Percentiles rank a stretch among this genome's conserved stretches.
Evolutionary conservation across 1,140 invertebrate species (phyloP).

Genomic region (Heliconius hermathena): DNA sequence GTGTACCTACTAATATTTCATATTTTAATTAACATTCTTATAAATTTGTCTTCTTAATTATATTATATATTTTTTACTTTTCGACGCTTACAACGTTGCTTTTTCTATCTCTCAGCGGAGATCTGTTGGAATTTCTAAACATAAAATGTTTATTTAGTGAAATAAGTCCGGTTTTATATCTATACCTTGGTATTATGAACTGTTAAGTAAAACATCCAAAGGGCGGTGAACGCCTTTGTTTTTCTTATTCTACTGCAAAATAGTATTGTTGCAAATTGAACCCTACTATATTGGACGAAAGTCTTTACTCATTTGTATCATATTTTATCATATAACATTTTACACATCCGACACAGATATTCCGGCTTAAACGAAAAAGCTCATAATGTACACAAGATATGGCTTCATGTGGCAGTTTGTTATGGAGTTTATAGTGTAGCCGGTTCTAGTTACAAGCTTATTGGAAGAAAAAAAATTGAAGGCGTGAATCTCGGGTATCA

Average conservation of each 20-base stretch:
- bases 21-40: not conserved
- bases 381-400: constrained; percentile 82
- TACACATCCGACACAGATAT: constrained; percentile 37
- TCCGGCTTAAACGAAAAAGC: constrained; percentile 75
- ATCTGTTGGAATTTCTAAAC: constrained; percentile 44
- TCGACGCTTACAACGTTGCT: not conserved
- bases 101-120: constrained; percentile 23
- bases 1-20: not conserved
- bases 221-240: constrained; percentile 55
- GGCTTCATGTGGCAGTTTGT: constrained; percentile 80
- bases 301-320: constrained; percentile 38
- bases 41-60: not conserved
- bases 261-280: constrained; percentile 38
- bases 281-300: constrained; percentile 38
- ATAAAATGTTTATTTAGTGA: constrained; percentile 58
- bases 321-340: constrained; percentile 40
- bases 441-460: constrained; percentile 76
- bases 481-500: constrained; percentile 57
- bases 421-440: constrained; percentile 80
- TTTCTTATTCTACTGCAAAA: constrained; percentile 43
- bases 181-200: constrained; percentile 62
- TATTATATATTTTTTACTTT: not conserved
- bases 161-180: constrained; percentile 63
- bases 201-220: constrained; percentile 71
- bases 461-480: constrained; percentile 70